Evolutionary conservation across 2,888 invertebrate genomes (phyloP).

Genomic region (Ctena decussata): DNA sequence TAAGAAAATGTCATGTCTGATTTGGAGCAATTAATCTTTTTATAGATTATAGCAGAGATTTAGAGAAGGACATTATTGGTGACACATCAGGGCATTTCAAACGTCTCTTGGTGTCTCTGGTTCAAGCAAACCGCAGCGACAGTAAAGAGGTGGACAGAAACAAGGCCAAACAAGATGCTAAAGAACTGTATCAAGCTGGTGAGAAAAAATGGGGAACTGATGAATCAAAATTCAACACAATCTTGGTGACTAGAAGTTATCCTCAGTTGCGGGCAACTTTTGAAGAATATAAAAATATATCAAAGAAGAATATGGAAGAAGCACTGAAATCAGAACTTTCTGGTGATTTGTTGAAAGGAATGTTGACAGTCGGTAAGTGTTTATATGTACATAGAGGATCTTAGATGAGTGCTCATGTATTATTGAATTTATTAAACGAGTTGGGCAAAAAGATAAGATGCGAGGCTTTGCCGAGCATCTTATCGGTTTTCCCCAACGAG

Average conservation of each 20-base stretch:
- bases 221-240: conserved; percentile 86
- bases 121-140: conserved; percentile 88
- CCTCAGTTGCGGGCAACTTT: conserved; percentile 92
- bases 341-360: conserved; percentile 85
- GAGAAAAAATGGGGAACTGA: conserved; percentile 87
- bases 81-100: conserved; percentile 87
- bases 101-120: conserved; percentile 84
- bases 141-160: conserved; percentile 87
- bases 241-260: conserved; percentile 87
- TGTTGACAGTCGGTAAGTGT: conserved; percentile 85
- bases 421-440: no score
- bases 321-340: conserved; percentile 86
- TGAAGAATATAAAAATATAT: conserved; percentile 94
- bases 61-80: conserved; percentile 86
- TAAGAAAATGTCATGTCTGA: no score
- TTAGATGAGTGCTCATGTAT: no score
- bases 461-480: no score
- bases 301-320: conserved; percentile 89
- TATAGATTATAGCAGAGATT: conserved; percentile 84
- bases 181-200: conserved; percentile 80
- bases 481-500: no score
- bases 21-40: no score
- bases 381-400: no score
- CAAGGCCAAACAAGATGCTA: conserved; percentile 86
- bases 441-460: no score